Evolutionary conservation across 2,113 vertebrate genomes (phyloP).

Genomic region (Antigone vipio): DNA sequence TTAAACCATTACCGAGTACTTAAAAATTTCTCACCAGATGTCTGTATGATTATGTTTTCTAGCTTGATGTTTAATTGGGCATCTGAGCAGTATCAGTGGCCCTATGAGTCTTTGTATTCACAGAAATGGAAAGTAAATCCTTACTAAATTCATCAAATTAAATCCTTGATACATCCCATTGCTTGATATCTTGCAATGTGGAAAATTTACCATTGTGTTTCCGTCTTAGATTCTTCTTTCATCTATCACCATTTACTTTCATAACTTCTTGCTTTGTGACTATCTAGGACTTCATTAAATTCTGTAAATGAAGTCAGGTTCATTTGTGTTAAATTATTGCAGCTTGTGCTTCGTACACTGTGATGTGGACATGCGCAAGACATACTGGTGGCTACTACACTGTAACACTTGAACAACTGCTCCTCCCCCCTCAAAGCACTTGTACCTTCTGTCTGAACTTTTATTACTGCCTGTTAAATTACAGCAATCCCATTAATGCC

Average conservation of each 20-base stretch:
- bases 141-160: not conserved
- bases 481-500: not conserved
- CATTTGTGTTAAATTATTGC: not conserved
- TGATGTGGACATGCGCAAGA: not conserved
- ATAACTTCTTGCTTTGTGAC: not conserved
- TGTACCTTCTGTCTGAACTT: not conserved
- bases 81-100: not conserved
- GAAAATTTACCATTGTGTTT: not conserved
- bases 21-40: constrained; percentile 14
- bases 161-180: not conserved
- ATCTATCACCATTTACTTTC: not conserved
- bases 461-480: not conserved
- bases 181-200: not conserved
- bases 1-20: not conserved
- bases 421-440: not conserved
- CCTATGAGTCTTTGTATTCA: not conserved
- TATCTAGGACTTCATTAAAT: not conserved
- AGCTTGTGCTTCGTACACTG: not conserved
- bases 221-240: not conserved
- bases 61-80: not conserved
- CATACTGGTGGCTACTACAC: not conserved
- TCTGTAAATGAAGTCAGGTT: not conserved
- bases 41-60: constrained; percentile 9
- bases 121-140: constrained; percentile 8
- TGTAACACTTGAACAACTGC: not conserved